Evolutionary conservation across 2,888 invertebrate genomes (phyloP).

Genomic region (Acanthosepion pharaonis): DNA sequence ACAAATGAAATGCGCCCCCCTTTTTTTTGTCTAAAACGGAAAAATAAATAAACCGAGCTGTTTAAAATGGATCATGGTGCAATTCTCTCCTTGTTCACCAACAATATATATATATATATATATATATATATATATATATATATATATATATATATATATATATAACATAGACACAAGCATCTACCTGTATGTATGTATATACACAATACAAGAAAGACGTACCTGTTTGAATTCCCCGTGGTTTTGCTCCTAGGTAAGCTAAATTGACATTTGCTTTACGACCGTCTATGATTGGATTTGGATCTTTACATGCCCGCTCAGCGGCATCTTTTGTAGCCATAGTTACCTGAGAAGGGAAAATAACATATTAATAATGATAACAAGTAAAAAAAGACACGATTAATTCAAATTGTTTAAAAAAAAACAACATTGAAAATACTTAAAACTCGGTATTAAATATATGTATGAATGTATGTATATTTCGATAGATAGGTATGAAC

Average conservation of each 20-base stretch:
- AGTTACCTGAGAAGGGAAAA: constrained; percentile 84
- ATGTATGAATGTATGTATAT: neutral
- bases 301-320: constrained; percentile 96
- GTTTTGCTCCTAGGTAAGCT: constrained; percentile 97
- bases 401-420: too few relatives aligned
- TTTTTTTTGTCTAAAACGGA: too few relatives aligned
- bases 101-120: too few relatives aligned
- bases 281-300: constrained; percentile 98
- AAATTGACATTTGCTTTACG: constrained; percentile 98
- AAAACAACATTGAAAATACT: neutral
- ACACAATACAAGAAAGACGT: neutral
- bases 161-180: too few relatives aligned
- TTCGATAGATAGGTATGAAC: constrained; percentile 1
- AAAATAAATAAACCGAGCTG: too few relatives aligned
- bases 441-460: neutral
- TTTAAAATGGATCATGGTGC: too few relatives aligned
- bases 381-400: neutral
- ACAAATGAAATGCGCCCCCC: too few relatives aligned
- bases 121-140: neutral
- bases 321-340: constrained; percentile 96
- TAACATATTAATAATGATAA: neutral
- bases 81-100: neutral
- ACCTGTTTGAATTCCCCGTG: constrained; percentile 74
- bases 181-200: neutral
- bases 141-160: neutral